Base-by-base conservation (phyloP, 2,797 vertebrate species). In the Argya squamiceps region DNA sequence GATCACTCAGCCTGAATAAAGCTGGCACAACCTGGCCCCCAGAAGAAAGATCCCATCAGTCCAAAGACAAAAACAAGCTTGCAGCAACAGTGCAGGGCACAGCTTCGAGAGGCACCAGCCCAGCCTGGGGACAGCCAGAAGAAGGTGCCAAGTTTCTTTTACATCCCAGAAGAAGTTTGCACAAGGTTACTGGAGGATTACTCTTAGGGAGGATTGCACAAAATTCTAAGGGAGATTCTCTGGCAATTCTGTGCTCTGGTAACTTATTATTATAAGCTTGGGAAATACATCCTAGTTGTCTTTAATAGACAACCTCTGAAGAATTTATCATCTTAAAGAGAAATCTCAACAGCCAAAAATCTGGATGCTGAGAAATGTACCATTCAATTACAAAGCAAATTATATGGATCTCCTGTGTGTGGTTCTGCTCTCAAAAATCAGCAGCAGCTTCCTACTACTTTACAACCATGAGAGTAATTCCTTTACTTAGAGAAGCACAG, bases 381-480 rank as follows among this genome's bases (percentile, higher is more conserved):
- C 67, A 41, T 79, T 94, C 77, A 88, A 80, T 96, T 92, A 93
- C 71, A 41, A 52, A 79, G 79, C 41, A 94, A 88, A 90, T 92
- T 63, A 69, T 65, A 80, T 14, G 70, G 76, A 89, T 77, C 93
- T 92, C 91, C 68, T 62, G 85, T 34, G 88, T 69, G 63, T 60
- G 88, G 67, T 87, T 96, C 76, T 74, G 89, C 82, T 94, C 74
- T 88, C 79, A 53, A 30, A 90, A 92, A 95, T 34, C 44, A 29
- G 59, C 69, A 92, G 76, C 67, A 88, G 79, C 80, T 92, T 86
- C 79, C 60, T 73, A n/a, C 58, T 63, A 37, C 80, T 88, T 77
- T 53, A 58, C 26, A 76, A 71, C 34, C 79, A 50, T 21, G 29
- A 71, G 46, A 81, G 30, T 20, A 43, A 84, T 84, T 92, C 79